phyloP scores from a whole-genome alignment of 2,888 invertebrate species.

The Lithophane leautieri region DNA sequence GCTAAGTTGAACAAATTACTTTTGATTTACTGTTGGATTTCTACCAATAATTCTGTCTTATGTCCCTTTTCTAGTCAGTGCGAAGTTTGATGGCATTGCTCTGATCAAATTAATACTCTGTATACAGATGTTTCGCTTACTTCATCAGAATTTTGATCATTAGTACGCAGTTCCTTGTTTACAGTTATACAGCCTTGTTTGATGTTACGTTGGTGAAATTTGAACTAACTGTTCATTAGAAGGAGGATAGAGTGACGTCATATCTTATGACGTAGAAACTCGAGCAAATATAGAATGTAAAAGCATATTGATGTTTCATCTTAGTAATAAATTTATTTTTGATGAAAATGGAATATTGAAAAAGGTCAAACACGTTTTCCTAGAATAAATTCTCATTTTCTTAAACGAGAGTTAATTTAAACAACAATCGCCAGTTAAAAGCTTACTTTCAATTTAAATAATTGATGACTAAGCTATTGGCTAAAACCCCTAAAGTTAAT shows the following conservation, averaged over 20 bases:
- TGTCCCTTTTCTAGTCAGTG: slow-evolving; percentile 42
- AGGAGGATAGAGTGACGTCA: slow-evolving; percentile 9
- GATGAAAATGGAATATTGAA: neutral
- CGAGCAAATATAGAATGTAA: neutral
- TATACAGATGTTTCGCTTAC: slow-evolving; percentile 68
- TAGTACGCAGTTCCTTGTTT: slow-evolving; percentile 73
- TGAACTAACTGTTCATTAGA: slow-evolving; percentile 34
- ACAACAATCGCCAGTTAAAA: slow-evolving; percentile 29
- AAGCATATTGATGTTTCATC: neutral
- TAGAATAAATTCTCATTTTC: slow-evolving; percentile 14
- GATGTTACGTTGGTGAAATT: slow-evolving; percentile 39
- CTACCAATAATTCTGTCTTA: slow-evolving; percentile 29
- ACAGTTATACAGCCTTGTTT: slow-evolving; percentile 68
- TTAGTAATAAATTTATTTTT: neutral
- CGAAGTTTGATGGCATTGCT: slow-evolving; percentile 78
- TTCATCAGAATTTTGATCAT: slow-evolving; percentile 79
- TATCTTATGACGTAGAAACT: neutral
- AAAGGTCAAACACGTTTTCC: slow-evolving; percentile 19
- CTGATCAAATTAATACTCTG: slow-evolving; percentile 80
- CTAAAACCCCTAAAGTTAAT: slow-evolving; percentile 62
- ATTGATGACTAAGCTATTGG: slow-evolving; percentile 56
- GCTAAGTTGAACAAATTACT: neutral
- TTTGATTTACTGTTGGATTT: slow-evolving; percentile 9
- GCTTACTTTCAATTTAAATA: slow-evolving; percentile 49
- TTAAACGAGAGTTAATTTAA: slow-evolving; percentile 21